phyloP scores from a whole-genome alignment of 2,113 vertebrate species.

The Hoplias malabaricus region DNA sequence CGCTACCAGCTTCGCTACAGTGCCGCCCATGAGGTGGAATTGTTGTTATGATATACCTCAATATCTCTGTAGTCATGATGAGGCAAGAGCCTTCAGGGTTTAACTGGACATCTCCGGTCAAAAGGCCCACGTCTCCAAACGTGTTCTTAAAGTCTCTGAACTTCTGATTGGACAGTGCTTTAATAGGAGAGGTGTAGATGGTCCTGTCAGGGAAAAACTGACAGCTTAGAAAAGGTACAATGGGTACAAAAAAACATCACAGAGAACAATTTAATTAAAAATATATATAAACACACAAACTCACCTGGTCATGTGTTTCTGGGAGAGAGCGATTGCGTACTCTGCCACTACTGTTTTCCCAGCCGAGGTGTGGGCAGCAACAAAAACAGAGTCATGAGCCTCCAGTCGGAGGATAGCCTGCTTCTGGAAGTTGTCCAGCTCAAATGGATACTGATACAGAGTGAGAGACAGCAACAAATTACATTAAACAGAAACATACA shows the following conservation, averaged over 20 bases:
- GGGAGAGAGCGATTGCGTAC: conserved; percentile 88
- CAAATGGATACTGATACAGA: conserved; percentile 82
- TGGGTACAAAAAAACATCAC: background rate
- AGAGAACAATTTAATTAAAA: too few relatives aligned
- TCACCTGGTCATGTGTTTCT: conserved; percentile 93
- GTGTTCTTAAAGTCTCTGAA: conserved; percentile 90
- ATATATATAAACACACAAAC: background rate
- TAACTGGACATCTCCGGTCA: conserved; percentile 88
- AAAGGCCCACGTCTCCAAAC: conserved; percentile 86
- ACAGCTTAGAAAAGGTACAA: background rate
- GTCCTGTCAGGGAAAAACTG: conserved; percentile 70
- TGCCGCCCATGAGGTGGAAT: too few relatives aligned
- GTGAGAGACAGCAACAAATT: background rate
- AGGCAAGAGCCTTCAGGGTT: conserved; percentile 88
- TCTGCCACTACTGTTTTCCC: conserved; percentile 92
- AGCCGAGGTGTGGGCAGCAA: conserved; percentile 88
- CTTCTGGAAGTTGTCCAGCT: conserved; percentile 89
- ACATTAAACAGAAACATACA: background rate
- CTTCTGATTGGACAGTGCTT: conserved; percentile 94
- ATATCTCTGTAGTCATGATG: conserved; percentile 94
- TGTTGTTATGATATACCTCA: conserved; percentile 78
- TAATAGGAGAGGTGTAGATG: conserved; percentile 92
- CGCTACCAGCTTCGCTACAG: too few relatives aligned
- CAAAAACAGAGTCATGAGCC: conserved; percentile 84
- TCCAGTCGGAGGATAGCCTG: conserved; percentile 87